Base-by-base conservation (phyloP, 2,113 vertebrate species). In the Sinocyclocheilus maitianheensis region DNA sequence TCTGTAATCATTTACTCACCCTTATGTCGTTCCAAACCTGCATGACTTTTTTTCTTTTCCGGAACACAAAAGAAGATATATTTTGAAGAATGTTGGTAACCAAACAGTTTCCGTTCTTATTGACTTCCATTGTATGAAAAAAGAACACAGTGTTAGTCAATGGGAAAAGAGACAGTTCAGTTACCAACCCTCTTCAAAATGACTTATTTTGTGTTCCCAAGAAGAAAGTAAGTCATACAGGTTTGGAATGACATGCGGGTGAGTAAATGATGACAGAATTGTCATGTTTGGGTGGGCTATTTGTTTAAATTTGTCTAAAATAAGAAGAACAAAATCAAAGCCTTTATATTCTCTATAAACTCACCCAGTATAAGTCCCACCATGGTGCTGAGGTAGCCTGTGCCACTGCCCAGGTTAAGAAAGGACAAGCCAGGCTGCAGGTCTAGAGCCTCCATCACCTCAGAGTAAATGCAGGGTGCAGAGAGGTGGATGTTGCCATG, bases 401-500 rank as follows among this genome's bases (percentile, higher is more conserved):
- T 97, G 74, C 97, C 96, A 48, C 97, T 97, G 90, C 96, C 96
- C 85, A 97, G 93, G 84, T 97, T 97, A 86, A 97, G 92, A 87
- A 97, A 97, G 0, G 97, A 97, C 80, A 97, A 94, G 24, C 97
- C 96, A 1, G 96, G 96, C 13, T 96, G 96, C 40, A 97, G 91
- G 78, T 97, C 96, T 90, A 97, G 86, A 63, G 97, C 96, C 90
- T 97, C 97, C 97, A 97, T 97, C 90, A 97, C 96, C 88, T 97
- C 97, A 0, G 96, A 97, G 91, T 97, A 97, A 91, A 97, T 97
- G 89, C 96, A 97, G 0, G 96, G 96, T 3, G 97, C 97, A 0
- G 96, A 97, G n/a, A 97, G 94, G 84, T 97, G 97, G 87, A 97
- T 96, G 91, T 97, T 97, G 0, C 96, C 96, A 46, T 97, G 96